Evolutionary conservation across 2,797 vertebrate genomes (phyloP), one percentile per base, ranked within the genome.

Genomic region (Pangasius macronema): DNA sequence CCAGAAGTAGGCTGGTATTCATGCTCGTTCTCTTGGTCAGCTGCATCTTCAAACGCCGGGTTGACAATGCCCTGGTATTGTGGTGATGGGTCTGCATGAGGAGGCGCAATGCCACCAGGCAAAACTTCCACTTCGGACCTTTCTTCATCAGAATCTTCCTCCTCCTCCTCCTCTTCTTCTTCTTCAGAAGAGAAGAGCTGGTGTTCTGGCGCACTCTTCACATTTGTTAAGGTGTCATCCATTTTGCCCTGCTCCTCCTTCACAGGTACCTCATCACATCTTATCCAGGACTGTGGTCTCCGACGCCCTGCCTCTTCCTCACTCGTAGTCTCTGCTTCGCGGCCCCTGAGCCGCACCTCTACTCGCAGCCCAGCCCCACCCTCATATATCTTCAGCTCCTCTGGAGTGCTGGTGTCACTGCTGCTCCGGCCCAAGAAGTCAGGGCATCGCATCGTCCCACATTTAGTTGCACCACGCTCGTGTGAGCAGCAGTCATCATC

Each of bases 361-460:
- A 98, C 97, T 87, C 98, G 97, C 89, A 98, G 93, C 86, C 96
- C 97, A 3, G 97, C 93, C 27, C 97, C 97, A 0, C 96, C 95
- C 59, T 99, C 99, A 10, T 96, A 98, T 89, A 97, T 96, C 94
- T 99, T 99, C 72, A 99, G 88, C 93, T 99, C 99, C 91, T 99
- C 99, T 0, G 99, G 99, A 20, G 99, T 99, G 94, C 98, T 99
- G 0, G 98, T 99, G 91, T 99, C 99, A 73, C 99, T 99, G 92
- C 99, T 99, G 87, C 99, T 99, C 91, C 98, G 97, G 13, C 99
- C 99, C 88, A 99, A 93, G 93, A 99, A 99, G 93, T 99, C 99
- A 0, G 97, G 97, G 90, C 99, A 99, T 80, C 97, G 94, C 95
- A 97, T 96, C 7, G 98, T 99, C 90, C 99, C 97, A 22, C 98